phyloP scores from a whole-genome alignment of 2,113 vertebrate species.

The Uria aalge region DNA sequence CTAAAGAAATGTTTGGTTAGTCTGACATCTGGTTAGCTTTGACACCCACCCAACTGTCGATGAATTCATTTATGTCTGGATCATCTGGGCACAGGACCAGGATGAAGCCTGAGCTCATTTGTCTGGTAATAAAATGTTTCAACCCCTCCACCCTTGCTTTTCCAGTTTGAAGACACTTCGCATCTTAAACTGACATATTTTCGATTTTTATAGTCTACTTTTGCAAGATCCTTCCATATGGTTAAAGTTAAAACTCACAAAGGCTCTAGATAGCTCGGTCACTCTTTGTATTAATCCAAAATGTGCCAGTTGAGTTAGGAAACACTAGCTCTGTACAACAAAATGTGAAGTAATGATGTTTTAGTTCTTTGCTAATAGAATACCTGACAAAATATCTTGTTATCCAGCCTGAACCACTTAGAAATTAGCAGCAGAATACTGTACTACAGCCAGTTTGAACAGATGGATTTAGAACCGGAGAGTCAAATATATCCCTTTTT shows the following conservation, averaged over 20 bases:
- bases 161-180: constrained; percentile 2
- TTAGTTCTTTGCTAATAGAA: constrained; percentile 23
- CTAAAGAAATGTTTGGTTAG: neutral
- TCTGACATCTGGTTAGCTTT: constrained; percentile 1
- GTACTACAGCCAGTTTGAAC: constrained; percentile 63
- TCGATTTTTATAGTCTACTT: constrained; percentile 30
- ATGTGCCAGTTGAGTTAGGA: neutral
- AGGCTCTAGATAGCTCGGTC: constrained; percentile 30
- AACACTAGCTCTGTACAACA: neutral
- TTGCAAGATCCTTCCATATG: constrained; percentile 43
- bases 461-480: constrained; percentile 67
- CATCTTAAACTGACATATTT: constrained; percentile 36
- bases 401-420: constrained; percentile 21
- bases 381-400: constrained; percentile 34
- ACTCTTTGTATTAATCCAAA: constrained; percentile 12
- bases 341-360: neutral
- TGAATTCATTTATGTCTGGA: constrained; percentile 21
- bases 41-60: neutral
- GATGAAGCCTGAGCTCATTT: neutral
- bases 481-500: constrained; percentile 67
- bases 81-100: constrained; percentile 23
- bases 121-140: constrained; percentile 22
- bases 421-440: constrained; percentile 30
- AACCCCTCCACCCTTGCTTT: constrained; percentile 15
- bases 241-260: constrained; percentile 41